These are phyloP conservation scores for Callipepla californica DNA, from an alignment of 2,113 vertebrate species.

Conservation along the genomic window DNA sequence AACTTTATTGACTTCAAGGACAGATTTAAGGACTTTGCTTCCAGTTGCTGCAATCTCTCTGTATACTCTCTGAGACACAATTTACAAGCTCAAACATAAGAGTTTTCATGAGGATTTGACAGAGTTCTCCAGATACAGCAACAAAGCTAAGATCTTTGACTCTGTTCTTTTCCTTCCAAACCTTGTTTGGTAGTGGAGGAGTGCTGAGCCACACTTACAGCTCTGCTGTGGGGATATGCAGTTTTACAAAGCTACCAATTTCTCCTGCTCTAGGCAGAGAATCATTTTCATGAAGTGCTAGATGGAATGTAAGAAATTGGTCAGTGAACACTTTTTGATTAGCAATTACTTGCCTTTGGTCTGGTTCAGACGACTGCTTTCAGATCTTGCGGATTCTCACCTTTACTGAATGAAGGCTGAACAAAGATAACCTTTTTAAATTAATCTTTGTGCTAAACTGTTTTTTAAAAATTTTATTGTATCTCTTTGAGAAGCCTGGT, in stretches of 20 bases:
- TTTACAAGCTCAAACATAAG: neutral
- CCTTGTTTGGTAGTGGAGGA: neutral
- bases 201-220: neutral
- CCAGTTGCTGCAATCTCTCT: neutral
- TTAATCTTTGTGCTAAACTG: neutral
- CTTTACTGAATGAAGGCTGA: neutral
- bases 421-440: neutral
- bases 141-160: neutral
- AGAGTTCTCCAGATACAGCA: neutral
- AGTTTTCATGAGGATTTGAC: neutral
- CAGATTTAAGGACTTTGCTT: neutral
- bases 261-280: neutral
- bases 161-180: neutral
- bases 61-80: neutral
- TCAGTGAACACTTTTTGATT: neutral
- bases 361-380: neutral
- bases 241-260: constrained; percentile 8
- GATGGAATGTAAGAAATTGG: constrained; percentile 16
- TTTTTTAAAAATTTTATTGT: neutral
- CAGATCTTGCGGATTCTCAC: neutral
- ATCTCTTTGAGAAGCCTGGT: neutral
- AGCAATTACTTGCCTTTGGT: neutral
- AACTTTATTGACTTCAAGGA: neutral
- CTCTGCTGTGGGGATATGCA: neutral
- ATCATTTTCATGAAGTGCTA: neutral